Base-by-base conservation (phyloP, 2,888 invertebrate species). In the Amphiduros pacificus region DNA sequence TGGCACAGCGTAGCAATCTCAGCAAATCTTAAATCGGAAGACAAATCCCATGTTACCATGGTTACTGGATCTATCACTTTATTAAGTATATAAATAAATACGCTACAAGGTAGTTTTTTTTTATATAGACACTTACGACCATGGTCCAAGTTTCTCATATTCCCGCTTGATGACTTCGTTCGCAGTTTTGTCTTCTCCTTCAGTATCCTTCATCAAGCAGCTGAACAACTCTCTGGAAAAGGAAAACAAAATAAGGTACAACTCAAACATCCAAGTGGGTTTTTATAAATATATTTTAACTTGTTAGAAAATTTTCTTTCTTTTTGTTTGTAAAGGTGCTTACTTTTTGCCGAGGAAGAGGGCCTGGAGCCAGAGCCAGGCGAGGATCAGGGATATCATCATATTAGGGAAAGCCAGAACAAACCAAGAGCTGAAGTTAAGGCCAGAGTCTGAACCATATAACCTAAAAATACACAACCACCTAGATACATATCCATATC, bases 391-490 rank as follows among this genome's bases (percentile, higher is more conserved):
- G 9, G 72, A 69, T 14, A 80, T 44, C 62, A 94, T 76, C 91
- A 93, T 92, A 1, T 90, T 87, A 0, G 94, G 94, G 0, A 91
- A 88, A 71, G 91, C 90, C 82, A 92, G 91, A 70, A 90, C 87
- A 89, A 94, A 91, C 89, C 93, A 94, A 71, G 69, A 67, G 36
- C 64, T 69, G 64, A 72, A 74, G 59, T 63, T 70, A 24, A 74
- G 62, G 26, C 65, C 63, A 9, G 65, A 32, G 26, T 58, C 64
- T 3, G 55, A 32, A 5, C 64, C 64, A 49, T 60, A 69, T 28
- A 69, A 29, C 17, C 69, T 69, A 60, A 0, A 62, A 40, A 26
- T 29, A 55, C 27, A 32, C 5, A 55, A 11, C n/a, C n/a, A n/a
- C n/a, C n/a, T n/a, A n/a, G n/a, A n/a, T n/a, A n/a, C n/a, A n/a